A percentile compares a stretch with the other conserved stretches of the same genome.
These are phyloP conservation scores for Lasioglossum vierecki DNA, from an alignment of 2,888 invertebrate species.

Conservation along the genomic window DNA sequence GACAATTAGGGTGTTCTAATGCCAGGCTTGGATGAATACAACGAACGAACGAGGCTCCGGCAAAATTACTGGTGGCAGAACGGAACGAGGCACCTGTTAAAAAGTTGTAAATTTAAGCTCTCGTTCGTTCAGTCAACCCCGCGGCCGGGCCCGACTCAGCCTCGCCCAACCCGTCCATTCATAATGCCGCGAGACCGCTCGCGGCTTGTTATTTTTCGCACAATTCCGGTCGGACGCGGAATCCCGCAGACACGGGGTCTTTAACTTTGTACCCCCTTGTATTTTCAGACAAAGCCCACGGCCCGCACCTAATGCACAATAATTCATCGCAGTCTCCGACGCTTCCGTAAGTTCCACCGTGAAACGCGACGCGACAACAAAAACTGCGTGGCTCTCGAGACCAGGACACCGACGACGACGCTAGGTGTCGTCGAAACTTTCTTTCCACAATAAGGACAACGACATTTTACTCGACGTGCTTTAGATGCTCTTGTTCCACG, in stretches of 20 bases:
- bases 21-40: background rate
- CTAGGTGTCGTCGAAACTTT: background rate
- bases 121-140: constrained; percentile 5
- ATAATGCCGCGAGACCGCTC: constrained; percentile 5
- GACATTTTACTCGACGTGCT: background rate
- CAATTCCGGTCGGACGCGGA: constrained; percentile 32
- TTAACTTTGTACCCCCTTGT: constrained; percentile 25
- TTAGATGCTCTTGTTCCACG: background rate
- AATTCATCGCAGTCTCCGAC: constrained; percentile 63
- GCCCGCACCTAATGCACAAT: constrained; percentile 59
- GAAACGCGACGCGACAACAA: constrained; percentile 56
- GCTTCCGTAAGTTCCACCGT: constrained; percentile 54
- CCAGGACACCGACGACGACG: constrained; percentile 3
- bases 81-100: background rate
- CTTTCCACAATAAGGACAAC: background rate
- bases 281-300: constrained; percentile 38
- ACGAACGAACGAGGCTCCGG: background rate
- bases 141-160: background rate
- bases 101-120: constrained; percentile 26
- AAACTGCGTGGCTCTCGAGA: constrained; percentile 58
- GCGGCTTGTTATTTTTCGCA: constrained; percentile 42
- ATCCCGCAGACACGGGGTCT: constrained; percentile 32
- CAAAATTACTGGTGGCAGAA: background rate
- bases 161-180: constrained; percentile 2
- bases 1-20: background rate